Base-by-base conservation (phyloP, 2,888 invertebrate genomes). In the Andrena hattorfiana region DNA sequence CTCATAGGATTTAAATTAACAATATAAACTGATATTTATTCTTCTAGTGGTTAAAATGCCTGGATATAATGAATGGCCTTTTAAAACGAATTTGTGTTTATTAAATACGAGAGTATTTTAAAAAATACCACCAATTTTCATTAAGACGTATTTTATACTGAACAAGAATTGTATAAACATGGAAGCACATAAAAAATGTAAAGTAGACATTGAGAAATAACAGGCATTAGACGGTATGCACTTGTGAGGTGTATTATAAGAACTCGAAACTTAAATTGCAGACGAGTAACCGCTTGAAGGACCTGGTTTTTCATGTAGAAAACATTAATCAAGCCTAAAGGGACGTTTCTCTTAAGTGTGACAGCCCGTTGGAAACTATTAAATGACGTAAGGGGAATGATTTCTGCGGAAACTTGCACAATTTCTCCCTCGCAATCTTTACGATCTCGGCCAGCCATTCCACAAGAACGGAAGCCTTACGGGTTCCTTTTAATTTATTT, bases 341-440 rank as follows among this genome's bases (percentile, higher is more conserved):
- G 51, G 30, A 32, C 70, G 23, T 75, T 66, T 60, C 80, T 76
- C 23, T 74, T 48, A 76, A 77, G 81, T 74, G 84, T 69, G 74
- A 79, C 86, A 78, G 76, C n/a, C 84, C 76, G 78, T 69, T 78
- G 74, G 74, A 69, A 49, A 80, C 84, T 76, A 85, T 84, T 80
- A 85, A 87, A 79, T 75, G 79, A 75, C 73, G 63, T 35, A 62
- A 79, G 74, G 85, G 84, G 84, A 87, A 85, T 69, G 81, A 84
- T 85, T 78, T 74, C 56, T 68, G 26, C 32, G 54, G 51, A 59
- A 82, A 82, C 76, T 86, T 75, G 64, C 49, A 81, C 63, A 83
- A 79, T 85, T 83, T 77, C 81, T 75, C 74, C 54, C 54, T 54
- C 32, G 70, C 77, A 28, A 85, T 76, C 75, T 77, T 84, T 81